Conservation (phyloP, 1,140 invertebrate species). For the Drosophila tristis region DNA sequence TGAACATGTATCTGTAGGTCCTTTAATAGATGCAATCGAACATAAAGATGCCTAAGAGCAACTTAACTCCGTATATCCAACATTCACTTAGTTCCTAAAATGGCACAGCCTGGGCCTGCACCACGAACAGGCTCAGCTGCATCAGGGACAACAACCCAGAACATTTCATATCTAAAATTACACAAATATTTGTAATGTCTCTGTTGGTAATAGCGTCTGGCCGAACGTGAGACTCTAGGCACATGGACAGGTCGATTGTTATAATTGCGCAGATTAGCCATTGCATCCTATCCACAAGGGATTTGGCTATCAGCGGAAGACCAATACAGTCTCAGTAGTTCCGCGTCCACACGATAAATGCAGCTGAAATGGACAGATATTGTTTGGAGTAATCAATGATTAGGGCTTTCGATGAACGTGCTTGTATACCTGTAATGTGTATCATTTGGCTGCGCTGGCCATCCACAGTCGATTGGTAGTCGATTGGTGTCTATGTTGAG, state of each 20-base stretch:
- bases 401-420: not conserved
- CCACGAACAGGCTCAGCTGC: slow-evolving; percentile 89
- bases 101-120: slow-evolving; percentile 85
- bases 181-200: not conserved
- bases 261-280: slow-evolving; percentile 91
- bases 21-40: slow-evolving; percentile 45
- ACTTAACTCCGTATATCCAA: slow-evolving; percentile 14
- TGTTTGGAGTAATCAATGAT: not conserved
- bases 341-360: slow-evolving; percentile 88
- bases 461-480: slow-evolving; percentile 23
- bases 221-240: slow-evolving; percentile 52
- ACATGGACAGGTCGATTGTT: slow-evolving; percentile 89
- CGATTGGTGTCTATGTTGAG: slow-evolving; percentile 61
- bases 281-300: slow-evolving; percentile 89
- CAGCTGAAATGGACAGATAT: slow-evolving; percentile 85
- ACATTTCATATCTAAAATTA: slow-evolving; percentile 89
- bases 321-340: slow-evolving; percentile 92
- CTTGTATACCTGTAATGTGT: slow-evolving; percentile 63
- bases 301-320: slow-evolving; percentile 90
- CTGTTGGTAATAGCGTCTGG: slow-evolving; percentile 2
- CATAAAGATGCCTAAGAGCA: slow-evolving; percentile 16
- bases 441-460: slow-evolving; percentile 59
- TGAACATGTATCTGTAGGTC: slow-evolving; percentile 34
- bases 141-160: slow-evolving; percentile 85
- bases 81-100: slow-evolving; percentile 50